A percentile compares a stretch with the other conserved stretches of the same genome.
Evolutionary conservation across 2,797 vertebrate species (phyloP).

Genomic region (Argyrosomus regius): DNA sequence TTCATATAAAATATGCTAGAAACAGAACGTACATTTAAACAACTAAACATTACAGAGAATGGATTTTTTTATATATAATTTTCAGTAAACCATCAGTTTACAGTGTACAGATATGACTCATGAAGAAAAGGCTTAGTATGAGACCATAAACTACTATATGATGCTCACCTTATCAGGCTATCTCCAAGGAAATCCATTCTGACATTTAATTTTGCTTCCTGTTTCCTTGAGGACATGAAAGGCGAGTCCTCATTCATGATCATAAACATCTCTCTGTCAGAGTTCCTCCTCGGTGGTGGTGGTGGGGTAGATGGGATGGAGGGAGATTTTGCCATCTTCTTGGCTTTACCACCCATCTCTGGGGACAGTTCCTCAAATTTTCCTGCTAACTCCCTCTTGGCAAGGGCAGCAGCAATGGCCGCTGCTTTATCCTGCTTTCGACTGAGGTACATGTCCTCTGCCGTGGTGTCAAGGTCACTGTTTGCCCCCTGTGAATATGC

Average conservation of each 20-base stretch:
- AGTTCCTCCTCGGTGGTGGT: conserved; percentile 82
- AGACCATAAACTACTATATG: background rate
- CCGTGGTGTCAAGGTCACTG: conserved; percentile 84
- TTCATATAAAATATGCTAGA: background rate
- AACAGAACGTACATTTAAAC: conserved; percentile 4
- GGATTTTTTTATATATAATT: background rate
- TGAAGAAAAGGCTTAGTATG: background rate
- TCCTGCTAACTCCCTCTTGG: conserved; percentile 85
- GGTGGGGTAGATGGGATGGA: conserved; percentile 76
- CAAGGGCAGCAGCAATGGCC: conserved; percentile 68
- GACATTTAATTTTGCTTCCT: conserved; percentile 91
- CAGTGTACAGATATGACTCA: background rate
- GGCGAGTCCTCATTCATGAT: conserved; percentile 87
- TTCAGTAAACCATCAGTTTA: background rate
- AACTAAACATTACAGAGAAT: background rate
- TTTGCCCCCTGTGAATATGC: conserved; percentile 81
- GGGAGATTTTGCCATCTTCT: conserved; percentile 88
- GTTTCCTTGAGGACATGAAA: conserved; percentile 87
- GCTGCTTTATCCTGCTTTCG: conserved; percentile 90
- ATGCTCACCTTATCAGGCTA: conserved; percentile 89
- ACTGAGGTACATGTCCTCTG: conserved; percentile 87
- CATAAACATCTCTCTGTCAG: conserved; percentile 86
- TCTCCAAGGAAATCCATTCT: conserved; percentile 95
- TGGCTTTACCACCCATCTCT: conserved; percentile 88
- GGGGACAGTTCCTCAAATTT: conserved; percentile 89